Evolutionary conservation across 2,888 invertebrate genomes (phyloP), one percentile per base, ranked within the genome.

Genomic region (Arge pagana): DNA sequence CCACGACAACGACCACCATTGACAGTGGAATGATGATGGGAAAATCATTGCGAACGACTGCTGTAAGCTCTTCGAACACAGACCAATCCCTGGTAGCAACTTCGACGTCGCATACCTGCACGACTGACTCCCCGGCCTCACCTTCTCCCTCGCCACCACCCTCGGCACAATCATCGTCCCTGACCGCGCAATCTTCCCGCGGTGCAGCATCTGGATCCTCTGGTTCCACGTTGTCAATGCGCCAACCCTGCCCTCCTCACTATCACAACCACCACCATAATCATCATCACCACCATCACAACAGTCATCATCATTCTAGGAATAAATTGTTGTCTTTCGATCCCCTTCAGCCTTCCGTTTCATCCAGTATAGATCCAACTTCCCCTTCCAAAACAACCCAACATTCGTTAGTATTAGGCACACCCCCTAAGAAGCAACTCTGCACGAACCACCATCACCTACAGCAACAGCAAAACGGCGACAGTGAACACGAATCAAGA

Each of bases 391-490:
- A 2, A 13, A 37, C 26, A 15, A 18, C 11, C 16, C 37, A 4
- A 33, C 50, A 19, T 18, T 50, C 39, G 31, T 49, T 39, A 15
- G 40, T 57, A 11, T 56, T 55, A 31, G 42, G 58, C 11, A 63
- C 63, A 6, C 64, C 67, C 8, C 67, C 67, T 11, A 72, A 71
- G 55, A 73, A 73, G 55, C 66, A 70, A 16, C 40, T 68, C 4
- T 74, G 71, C 51, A 61, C 66, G 15, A 61, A 61, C 35, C 70
- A 66, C 42, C 68, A 70, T 55, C 68, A 66, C 52, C 63, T 59
- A 19, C 66, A 62, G 43, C 63, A 57, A 36, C 53, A 10, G 18
- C 56, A 23, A 23, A 18, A 24, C 33, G 42, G 28, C 24, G 19
- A 48, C 19, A 21, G 19, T 16, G 42, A 37, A 11, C 36, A 37